phyloP scores from a whole-genome alignment of 2,888 invertebrate genomes.

The Polymixis flavicincta region DNA sequence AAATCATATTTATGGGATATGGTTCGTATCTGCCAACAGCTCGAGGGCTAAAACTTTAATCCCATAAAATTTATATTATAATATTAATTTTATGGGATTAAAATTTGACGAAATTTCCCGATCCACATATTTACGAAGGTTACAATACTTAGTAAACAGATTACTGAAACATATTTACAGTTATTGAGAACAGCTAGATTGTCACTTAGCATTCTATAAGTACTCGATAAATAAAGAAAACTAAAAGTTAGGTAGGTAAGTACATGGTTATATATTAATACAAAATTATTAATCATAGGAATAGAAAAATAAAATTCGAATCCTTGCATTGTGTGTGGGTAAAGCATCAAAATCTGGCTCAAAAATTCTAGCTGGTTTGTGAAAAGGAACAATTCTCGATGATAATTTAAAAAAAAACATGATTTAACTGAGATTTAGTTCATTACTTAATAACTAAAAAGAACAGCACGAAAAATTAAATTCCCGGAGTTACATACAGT shows the following conservation, averaged over 20 bases:
- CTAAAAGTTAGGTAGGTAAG: neutral
- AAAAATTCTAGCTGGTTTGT: neutral
- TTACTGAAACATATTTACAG: neutral
- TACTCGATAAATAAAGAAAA: neutral
- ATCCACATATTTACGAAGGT: no score
- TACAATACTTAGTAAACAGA: neutral
- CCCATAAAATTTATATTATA: neutral
- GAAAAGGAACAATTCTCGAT: neutral
- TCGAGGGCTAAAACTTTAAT: neutral
- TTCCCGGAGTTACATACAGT: slow-evolving; percentile 41
- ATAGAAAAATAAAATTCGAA: neutral
- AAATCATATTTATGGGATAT: slow-evolving; percentile 12
- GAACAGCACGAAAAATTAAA: neutral
- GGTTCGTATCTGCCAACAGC: slow-evolving; percentile 5
- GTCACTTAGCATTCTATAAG: neutral
- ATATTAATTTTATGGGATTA: no score
- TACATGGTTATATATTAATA: neutral
- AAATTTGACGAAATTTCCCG: neutral
- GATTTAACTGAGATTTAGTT: neutral
- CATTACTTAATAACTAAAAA: neutral
- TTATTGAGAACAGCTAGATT: neutral
- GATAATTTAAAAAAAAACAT: no score
- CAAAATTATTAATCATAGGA: neutral
- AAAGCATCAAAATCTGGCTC: neutral
- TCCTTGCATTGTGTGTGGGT: neutral